Base-by-base conservation (phyloP, 2,113 vertebrate species). In the Bubalus kerabau region DNA sequence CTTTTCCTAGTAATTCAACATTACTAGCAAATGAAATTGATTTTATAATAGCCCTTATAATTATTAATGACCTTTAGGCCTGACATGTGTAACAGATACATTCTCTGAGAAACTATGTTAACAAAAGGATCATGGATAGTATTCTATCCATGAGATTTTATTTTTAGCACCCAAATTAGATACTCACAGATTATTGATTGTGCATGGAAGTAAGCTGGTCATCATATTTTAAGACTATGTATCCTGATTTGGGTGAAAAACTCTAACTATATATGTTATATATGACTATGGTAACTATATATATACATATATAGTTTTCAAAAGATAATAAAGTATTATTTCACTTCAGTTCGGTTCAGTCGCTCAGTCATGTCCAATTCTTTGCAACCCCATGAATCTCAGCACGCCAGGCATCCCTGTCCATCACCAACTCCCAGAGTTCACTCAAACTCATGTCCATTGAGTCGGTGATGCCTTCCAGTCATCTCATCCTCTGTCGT, bases 1-100 rank as follows among this genome's bases (percentile, higher is more conserved):
- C 40, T 36, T 94, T 94, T 92, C 13, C 43, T 97, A 96, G 82
- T 91, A 96, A 95, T 91, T 94, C 36, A 90, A 52, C 3, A 87
- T 64, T 76, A 40, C 32, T 64, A 93, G 26, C 28, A 96, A 84
- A 80, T 81, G 32, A 87, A 50, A 59, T 82, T 85, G 59, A 82
- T 81, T 40, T 92, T 59, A 76, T 12, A 97, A 71, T 46, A 90
- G 48, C 48, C 56, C 36, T 90, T 59, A 81, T 9, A 97, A 62
- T 57, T 87, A 91, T 96, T 59, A 92, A 87, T 95, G 81, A 87
- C 32, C 24, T 81, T 97, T 81, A 92, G 26, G 4, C 6, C 36
- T 94, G 46, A 64, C 12, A 83, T 30, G 19, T 78, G 19, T 74
- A 40, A 71, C 76, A 4, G 48, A 59, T 67, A 24, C 9, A 50